phyloP scores from a whole-genome alignment of 2,888 invertebrate species.

The Mongoloraphidia duomilia region DNA sequence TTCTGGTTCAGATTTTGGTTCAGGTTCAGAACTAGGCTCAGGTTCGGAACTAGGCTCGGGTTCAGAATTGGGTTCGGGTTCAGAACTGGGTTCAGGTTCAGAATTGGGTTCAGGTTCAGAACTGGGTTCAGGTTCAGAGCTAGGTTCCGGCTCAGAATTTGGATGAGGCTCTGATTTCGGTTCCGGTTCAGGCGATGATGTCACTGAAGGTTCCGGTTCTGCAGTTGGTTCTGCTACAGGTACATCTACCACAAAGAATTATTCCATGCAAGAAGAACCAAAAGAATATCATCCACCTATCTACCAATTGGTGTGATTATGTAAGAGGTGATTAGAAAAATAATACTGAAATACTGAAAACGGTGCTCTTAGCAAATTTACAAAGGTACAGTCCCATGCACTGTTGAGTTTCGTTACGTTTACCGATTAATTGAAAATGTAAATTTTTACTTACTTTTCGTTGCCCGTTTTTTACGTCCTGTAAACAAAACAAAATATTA shows the following conservation, averaged over 20 bases:
- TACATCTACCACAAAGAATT: background rate
- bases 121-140: slow-evolving; percentile 25
- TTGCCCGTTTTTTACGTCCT: slow-evolving; percentile 25
- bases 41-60: slow-evolving; percentile 27
- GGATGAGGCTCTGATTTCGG: slow-evolving; percentile 22
- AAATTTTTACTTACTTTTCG: slow-evolving; percentile 8
- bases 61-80: slow-evolving; percentile 28
- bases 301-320: too few species aligned
- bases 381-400: too few species aligned
- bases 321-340: too few species aligned
- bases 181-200: slow-evolving; percentile 15
- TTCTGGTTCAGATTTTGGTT: slow-evolving; percentile 24
- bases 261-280: background rate
- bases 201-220: slow-evolving; percentile 18
- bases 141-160: slow-evolving; percentile 28
- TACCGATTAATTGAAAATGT: too few species aligned
- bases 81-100: slow-evolving; percentile 31
- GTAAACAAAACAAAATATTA: slow-evolving; percentile 10
- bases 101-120: slow-evolving; percentile 29
- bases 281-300: background rate
- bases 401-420: too few species aligned
- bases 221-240: slow-evolving; percentile 11
- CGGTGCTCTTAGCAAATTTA: background rate
- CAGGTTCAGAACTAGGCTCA: slow-evolving; percentile 27
- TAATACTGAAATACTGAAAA: background rate